Percentiles rank a stretch among this genome's conserved stretches.
phyloP scores from a whole-genome alignment of 2,888 invertebrate species.

The Gibbula magus region DNA sequence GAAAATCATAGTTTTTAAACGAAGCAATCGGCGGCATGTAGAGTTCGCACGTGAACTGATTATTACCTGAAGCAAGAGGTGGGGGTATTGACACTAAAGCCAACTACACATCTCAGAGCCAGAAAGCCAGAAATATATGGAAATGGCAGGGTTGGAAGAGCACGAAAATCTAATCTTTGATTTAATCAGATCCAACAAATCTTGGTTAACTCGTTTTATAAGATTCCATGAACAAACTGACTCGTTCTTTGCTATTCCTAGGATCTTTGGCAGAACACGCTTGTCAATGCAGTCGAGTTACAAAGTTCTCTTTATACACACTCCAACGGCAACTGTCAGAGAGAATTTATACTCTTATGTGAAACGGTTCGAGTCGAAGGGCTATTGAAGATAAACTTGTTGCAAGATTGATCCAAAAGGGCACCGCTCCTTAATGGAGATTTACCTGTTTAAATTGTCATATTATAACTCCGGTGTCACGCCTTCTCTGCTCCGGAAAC shows the following conservation, averaged over 20 bases:
- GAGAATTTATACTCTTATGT: neutral
- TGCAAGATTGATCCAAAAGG: neutral
- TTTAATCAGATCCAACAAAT: neutral
- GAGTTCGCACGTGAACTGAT: neutral
- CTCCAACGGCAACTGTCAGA: neutral
- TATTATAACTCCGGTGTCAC: too few relatives aligned
- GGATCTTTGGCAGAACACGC: neutral
- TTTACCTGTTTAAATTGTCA: neutral
- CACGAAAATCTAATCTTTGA: slow-evolving; percentile 9
- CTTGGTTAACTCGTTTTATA: slow-evolving; percentile 3
- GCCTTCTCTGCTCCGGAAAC: too few relatives aligned
- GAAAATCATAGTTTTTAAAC: slow-evolving; percentile 15
- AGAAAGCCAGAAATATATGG: neutral
- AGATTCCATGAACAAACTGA: slow-evolving; percentile 8
- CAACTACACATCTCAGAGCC: neutral
- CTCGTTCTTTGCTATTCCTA: neutral
- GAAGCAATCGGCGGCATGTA: neutral
- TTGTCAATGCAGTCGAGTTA: neutral
- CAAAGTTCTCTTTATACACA: neutral
- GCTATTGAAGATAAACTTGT: neutral
- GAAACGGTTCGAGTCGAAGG: neutral
- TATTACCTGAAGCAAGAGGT: neutral
- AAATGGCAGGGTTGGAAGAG: neutral
- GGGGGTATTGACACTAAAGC: neutral
- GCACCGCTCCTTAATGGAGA: neutral